Conservation (phyloP, 2,797 vertebrate species). For the Sebastiscus albofasciatus region DNA sequence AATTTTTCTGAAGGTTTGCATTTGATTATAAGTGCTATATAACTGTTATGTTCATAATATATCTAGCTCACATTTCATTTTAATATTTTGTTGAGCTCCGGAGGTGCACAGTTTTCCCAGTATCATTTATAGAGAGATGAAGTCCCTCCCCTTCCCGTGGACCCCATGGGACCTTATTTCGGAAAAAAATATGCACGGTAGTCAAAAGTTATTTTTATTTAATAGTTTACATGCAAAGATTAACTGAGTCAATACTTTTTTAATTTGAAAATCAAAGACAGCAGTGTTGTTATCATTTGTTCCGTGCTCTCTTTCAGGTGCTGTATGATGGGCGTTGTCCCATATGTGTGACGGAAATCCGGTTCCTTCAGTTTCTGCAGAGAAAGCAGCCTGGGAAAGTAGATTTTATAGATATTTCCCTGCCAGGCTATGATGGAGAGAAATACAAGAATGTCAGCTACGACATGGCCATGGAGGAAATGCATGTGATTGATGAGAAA, state of each 20-base stretch:
- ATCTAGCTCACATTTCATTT: not conserved
- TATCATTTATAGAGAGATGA: too few relatives aligned
- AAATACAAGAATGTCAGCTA: constrained; percentile 69
- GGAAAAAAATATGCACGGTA: too few relatives aligned
- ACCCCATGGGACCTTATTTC: too few relatives aligned
- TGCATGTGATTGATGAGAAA: constrained; percentile 79
- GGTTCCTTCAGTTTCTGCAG: constrained; percentile 74
- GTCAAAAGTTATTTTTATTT: too few relatives aligned
- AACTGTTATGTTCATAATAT: not conserved
- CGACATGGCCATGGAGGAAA: constrained; percentile 78
- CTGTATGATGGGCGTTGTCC: constrained; percentile 79
- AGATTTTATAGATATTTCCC: constrained; percentile 71
- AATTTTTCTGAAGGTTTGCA: too few relatives aligned
- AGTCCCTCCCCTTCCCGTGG: too few relatives aligned
- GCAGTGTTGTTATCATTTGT: not conserved
- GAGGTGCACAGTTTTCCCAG: not conserved
- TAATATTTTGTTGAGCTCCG: not conserved
- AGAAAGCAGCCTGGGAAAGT: constrained; percentile 50
- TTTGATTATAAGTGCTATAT: too few relatives aligned
- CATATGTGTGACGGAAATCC: constrained; percentile 77
- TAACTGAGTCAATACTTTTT: too few relatives aligned
- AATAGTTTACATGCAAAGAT: too few relatives aligned
- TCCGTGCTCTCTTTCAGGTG: constrained; percentile 52
- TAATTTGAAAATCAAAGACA: not conserved
- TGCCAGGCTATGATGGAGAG: constrained; percentile 61